Evolutionary conservation across 2,113 vertebrate genomes (phyloP).

Genomic region (Herpailurus yagouaroundi): DNA sequence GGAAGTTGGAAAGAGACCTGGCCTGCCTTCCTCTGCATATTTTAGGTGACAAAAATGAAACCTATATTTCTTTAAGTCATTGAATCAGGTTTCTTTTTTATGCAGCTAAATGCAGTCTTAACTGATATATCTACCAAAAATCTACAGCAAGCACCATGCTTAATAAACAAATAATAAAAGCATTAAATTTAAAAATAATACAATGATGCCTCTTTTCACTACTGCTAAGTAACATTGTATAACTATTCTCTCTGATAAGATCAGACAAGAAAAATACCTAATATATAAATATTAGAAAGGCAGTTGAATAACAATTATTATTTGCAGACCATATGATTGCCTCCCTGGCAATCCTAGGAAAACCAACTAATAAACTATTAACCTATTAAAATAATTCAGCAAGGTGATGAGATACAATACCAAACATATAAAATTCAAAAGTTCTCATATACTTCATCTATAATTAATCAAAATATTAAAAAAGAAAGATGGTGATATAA

Average conservation of each 20-base stretch:
- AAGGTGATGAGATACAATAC: neutral
- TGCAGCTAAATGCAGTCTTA: neutral
- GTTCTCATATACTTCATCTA: neutral
- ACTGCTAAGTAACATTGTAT: neutral
- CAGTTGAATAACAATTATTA: neutral
- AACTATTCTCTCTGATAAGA: neutral
- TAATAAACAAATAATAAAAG: neutral
- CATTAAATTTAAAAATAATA: neutral
- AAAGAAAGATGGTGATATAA: neutral
- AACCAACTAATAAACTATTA: neutral
- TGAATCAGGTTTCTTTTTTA: neutral
- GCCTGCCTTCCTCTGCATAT: neutral
- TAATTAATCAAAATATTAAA: neutral
- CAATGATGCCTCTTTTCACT: neutral
- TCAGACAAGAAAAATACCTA: neutral
- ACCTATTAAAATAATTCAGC: neutral
- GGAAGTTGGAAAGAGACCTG: neutral
- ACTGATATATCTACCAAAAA: neutral
- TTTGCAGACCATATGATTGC: neutral
- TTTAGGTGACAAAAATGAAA: neutral
- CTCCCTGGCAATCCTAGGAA: neutral
- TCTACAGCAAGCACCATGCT: neutral
- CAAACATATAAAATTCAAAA: neutral
- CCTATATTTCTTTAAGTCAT: neutral
- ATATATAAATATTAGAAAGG: neutral